Base-by-base conservation (phyloP, 2,113 vertebrate species). In the Artemisiospiza belli region DNA sequence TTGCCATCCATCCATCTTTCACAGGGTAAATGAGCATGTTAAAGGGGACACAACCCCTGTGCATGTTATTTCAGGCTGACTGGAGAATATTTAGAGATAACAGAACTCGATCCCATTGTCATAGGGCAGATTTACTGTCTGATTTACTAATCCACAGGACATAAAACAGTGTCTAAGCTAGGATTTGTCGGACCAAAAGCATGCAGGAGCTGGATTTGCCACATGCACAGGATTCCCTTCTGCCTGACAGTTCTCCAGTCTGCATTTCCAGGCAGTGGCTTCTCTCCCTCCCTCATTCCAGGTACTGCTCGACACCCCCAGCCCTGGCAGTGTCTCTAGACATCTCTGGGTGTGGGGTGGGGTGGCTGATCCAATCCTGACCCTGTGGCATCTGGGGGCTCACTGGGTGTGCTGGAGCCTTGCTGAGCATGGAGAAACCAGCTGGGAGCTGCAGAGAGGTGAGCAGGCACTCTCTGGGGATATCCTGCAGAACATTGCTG, bases 61-160 rank as follows among this genome's bases (percentile, higher is more conserved):
- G 67, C n/a, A 27, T 44, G 31, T 79, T 70, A 33, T 72, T 88
- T 93, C 51, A 33, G 73, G 66, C 52, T 88, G 85, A 54, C 67
- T 72, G 87, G 59, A 79, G 79, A 85, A 70, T 61, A 83, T 62
- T 92, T 35, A 88, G 67, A 69, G 84, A 88, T 69, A 77, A 89
- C 58, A 85, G n/a, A 94, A 54, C 23, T 37, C 4, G 3, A 62
- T 85, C 59, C 83, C 81, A 44, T 84, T 89, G 91, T 92, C 30
- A 12, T 0, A 63, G 81, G 31, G 23, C 43, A 69, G 41, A n/a
- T n/a, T n/a, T n/a, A n/a, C n/a, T 93, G 58, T 67, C 95, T 81
- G 72, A 81, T 92, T 73, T 66, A 55, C 51, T 95, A 79, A 91
- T 87, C 78, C 92, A 63, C 28, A 23, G 49, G 83, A 81, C 61